Evolutionary conservation across 53 echinoderm and acorn worm species (phyloP), one percentile per base, ranked within the genome.

Genomic region (Stichopus horrens): DNA sequence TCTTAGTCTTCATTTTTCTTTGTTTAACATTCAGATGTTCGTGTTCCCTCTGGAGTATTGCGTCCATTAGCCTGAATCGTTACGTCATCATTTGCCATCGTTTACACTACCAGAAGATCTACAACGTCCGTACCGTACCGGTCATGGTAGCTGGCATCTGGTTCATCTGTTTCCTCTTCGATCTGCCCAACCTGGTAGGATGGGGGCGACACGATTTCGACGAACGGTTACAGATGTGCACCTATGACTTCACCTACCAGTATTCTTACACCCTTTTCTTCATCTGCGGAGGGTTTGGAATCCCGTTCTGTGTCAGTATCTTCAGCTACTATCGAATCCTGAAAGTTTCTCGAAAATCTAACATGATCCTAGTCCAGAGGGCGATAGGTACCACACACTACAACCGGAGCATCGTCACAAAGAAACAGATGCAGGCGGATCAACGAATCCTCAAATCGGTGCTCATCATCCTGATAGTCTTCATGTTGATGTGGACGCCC

Each of bases 171-270:
- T 94, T 93, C 88, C 86, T 90, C 16, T 84, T 96, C 13, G 96
- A 96, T 76, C 55, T 94, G 14, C 96, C 96, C 2, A 96, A 94
- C 73, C 89, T 96, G 18, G 54, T 92, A 0, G 96, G 96, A 5
- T 96, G 96, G 96, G 96, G 96, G 19, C 89, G 87, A 7, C 96
- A 96, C 59, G 63, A 80, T 5, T 96, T 94, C 77, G 96, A 96
- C 76, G 55, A 86, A 0, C 88, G 92, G 57, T 81, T 88, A 20
- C 91, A 94, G 85, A 74, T 96, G 77, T 96, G 96, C 21, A 96
- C 96, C 18, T 96, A 94, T 55, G 89, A 96, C 78, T 93, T 90
- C 87, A 90, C 90, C 6, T 63, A 66, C 11, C 60, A 88, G 37
- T 96, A 96, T 73, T 74, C 89, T 10, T 96, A 96, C 73, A 94